Evolutionary conservation across 2,797 vertebrate genomes (phyloP).

Genomic region (Leptodactylus fallax): DNA sequence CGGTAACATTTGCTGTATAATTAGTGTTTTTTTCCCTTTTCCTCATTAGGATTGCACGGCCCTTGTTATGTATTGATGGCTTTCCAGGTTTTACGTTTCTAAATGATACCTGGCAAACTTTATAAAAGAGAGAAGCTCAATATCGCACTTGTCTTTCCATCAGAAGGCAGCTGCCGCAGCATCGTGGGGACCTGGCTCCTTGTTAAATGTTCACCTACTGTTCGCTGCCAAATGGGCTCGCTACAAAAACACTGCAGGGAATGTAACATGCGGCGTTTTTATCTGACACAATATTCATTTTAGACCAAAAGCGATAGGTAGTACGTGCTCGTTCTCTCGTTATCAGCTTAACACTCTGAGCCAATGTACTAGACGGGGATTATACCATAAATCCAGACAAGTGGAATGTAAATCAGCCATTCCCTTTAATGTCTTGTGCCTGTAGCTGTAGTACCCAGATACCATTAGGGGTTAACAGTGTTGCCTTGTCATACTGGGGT

Average conservation of each 20-base stretch:
- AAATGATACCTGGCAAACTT: conserved; percentile 32
- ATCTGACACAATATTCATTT: conserved; percentile 23
- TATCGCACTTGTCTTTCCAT: not conserved
- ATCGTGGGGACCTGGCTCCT: conserved; percentile 3
- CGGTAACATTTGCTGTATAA: conserved; percentile 16
- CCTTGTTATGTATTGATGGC: conserved; percentile 28
- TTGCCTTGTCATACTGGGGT: too few relatives aligned
- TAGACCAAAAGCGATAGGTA: not conserved
- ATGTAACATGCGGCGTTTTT: not conserved
- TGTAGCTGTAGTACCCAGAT: not conserved
- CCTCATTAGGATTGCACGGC: conserved; percentile 1
- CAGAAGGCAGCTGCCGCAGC: not conserved
- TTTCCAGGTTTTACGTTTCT: not conserved
- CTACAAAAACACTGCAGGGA: conserved; percentile 15
- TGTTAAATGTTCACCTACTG: conserved; percentile 34
- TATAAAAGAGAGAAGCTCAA: not conserved
- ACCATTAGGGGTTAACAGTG: too few relatives aligned
- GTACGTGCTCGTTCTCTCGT: not conserved
- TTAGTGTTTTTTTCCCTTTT: conserved; percentile 17
- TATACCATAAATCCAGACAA: not conserved
- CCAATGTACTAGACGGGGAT: not conserved
- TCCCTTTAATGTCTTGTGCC: not conserved
- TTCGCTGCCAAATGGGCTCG: not conserved
- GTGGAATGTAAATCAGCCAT: not conserved
- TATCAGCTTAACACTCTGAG: not conserved